Conservation (phyloP, 2,888 invertebrate species). For the Resseliella maxima region DNA sequence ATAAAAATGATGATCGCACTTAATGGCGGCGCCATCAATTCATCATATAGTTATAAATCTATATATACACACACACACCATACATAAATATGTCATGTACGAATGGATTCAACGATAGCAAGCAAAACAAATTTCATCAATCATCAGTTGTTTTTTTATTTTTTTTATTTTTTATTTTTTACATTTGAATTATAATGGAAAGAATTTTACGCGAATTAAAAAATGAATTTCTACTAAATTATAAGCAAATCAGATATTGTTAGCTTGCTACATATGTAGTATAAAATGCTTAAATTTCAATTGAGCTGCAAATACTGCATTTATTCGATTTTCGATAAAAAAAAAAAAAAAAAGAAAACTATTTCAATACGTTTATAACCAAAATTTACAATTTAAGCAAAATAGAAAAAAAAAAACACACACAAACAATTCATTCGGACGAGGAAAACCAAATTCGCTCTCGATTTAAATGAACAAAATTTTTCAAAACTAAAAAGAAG, state of each 20-base stretch:
- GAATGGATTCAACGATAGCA: neutral
- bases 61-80: too few species aligned
- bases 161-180: neutral
- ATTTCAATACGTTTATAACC: slow-evolving; percentile 30
- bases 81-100: neutral
- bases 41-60: too few species aligned
- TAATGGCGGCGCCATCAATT: neutral
- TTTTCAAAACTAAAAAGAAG: neutral
- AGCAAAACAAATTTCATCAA: neutral
- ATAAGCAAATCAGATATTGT: slow-evolving; percentile 10
- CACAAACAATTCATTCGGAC: slow-evolving; percentile 1
- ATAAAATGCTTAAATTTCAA: neutral
- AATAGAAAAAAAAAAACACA: neutral
- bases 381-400: neutral
- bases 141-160: too few species aligned
- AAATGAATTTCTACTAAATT: neutral
- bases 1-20: neutral
- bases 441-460: neutral
- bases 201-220: neutral
- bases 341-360: neutral
- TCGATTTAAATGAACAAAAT: neutral
- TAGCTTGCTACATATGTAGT: slow-evolving; percentile 27
- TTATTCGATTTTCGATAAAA: slow-evolving; percentile 31
- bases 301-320: slow-evolving; percentile 36
- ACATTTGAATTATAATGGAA: too few species aligned